A percentile compares a stretch with the other conserved stretches of the same genome.
Conservation (phyloP, 2,113 vertebrate species). For the Gallinago media region DNA sequence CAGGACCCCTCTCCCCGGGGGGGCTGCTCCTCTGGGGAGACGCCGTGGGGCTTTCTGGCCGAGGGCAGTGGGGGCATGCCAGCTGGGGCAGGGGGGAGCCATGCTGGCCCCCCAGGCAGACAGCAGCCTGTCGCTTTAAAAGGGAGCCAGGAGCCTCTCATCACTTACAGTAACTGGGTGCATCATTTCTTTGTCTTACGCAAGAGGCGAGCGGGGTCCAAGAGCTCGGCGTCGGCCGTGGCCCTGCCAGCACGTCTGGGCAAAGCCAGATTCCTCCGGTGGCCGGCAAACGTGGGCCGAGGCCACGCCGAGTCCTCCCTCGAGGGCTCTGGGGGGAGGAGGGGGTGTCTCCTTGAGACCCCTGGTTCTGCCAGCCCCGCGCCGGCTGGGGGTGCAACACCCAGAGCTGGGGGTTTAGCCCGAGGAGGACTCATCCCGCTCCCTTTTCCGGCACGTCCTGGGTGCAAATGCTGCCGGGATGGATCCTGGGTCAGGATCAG, state of each 20-base stretch:
- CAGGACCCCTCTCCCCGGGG: not conserved
- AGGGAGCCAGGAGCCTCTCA: slow-evolving; percentile 52
- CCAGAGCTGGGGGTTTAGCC: not conserved
- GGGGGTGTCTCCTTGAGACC: not conserved
- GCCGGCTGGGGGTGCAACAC: rapidly evolving
- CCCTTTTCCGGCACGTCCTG: not conserved
- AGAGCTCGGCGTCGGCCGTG: not conserved
- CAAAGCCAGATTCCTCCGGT: not conserved
- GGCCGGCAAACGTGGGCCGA: rapidly evolving
- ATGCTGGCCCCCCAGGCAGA: not conserved
- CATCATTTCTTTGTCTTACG: slow-evolving; percentile 62
- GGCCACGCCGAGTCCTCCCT: rapidly evolving
- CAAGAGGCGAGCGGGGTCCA: slow-evolving; percentile 62
- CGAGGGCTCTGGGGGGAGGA: not conserved
- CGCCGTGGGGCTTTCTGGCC: not conserved
- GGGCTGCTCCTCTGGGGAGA: not conserved
- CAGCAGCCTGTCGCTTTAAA: slow-evolving; percentile 49
- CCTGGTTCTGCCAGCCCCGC: rapidly evolving
- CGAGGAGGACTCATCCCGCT: not conserved
- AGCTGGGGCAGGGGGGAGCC: not conserved
- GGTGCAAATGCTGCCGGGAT: not conserved
- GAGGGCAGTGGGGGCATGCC: rapidly evolving
- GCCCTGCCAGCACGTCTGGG: slow-evolving; percentile 3
- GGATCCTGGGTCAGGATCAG: not conserved
- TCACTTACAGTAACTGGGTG: slow-evolving; percentile 67